Percentiles rank a stretch among this genome's conserved stretches.
phyloP scores from a whole-genome alignment of 2,888 invertebrate genomes.

The Cephus rjabovi region DNA sequence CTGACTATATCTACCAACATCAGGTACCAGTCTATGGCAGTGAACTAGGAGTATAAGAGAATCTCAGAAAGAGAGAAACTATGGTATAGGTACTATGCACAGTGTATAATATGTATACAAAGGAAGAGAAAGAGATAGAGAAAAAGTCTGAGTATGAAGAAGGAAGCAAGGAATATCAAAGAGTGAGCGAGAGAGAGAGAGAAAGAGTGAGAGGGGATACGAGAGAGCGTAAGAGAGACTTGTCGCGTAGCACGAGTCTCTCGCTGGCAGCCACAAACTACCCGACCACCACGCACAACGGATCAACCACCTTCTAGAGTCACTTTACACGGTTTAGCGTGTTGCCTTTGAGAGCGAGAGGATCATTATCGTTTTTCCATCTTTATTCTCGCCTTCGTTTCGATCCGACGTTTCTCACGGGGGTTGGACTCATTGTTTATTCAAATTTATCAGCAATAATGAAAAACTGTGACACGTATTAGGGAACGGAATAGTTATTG shows the following conservation, averaged over 20 bases:
- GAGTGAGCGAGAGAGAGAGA: conserved; percentile 23
- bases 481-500: neutral
- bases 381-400: neutral
- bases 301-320: conserved; percentile 50
- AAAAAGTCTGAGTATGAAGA: conserved; percentile 5
- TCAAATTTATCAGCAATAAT: neutral
- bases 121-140: conserved; percentile 17
- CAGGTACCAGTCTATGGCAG: neutral
- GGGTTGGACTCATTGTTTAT: neutral
- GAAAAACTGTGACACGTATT: neutral
- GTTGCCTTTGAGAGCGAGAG: neutral
- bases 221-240: conserved; percentile 10
- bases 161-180: conserved; percentile 4
- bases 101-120: neutral
- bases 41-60: neutral
- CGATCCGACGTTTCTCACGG: neutral
- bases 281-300: conserved; percentile 61
- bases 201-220: conserved; percentile 26
- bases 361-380: neutral
- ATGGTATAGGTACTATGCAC: conserved; percentile 8
- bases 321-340: conserved; percentile 10
- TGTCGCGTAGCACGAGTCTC: conserved; percentile 16
- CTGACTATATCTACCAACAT: neutral
- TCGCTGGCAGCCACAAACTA: conserved; percentile 61
- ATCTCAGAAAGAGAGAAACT: conserved; percentile 7